These are phyloP conservation scores for Clanis bilineata DNA, from an alignment of 2,888 invertebrate genomes.

Conservation along the genomic window DNA sequence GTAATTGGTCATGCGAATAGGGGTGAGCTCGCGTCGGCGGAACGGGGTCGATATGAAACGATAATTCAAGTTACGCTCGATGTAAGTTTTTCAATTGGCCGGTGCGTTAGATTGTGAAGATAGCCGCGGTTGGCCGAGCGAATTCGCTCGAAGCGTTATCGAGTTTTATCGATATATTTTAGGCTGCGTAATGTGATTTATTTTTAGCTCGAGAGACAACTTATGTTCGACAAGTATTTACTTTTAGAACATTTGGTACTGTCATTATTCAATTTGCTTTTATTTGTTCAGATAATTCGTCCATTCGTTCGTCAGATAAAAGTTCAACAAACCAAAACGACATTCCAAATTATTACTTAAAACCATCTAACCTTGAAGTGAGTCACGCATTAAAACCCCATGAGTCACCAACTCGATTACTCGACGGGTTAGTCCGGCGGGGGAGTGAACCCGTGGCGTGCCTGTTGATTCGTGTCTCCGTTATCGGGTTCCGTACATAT, in stretches of 20 bases:
- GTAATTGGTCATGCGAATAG: conserved; percentile 18
- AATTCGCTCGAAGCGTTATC: conserved; percentile 12
- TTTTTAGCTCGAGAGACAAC: not conserved
- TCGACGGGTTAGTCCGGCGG: not conserved
- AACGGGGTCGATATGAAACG: conserved; percentile 13
- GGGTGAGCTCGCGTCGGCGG: conserved; percentile 2
- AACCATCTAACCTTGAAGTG: not conserved
- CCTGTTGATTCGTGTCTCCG: conserved; percentile 3
- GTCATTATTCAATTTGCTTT: no score
- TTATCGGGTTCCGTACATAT: conserved; percentile 18
- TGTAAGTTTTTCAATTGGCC: conserved; percentile 39
- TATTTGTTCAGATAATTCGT: no score
- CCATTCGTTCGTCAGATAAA: no score
- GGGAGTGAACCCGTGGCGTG: not conserved
- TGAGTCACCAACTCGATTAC: not conserved
- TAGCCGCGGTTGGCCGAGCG: conserved; percentile 11
- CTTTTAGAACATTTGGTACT: no score
- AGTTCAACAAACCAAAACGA: not conserved
- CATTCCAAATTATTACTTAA: not conserved
- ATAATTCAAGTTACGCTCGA: conserved; percentile 31
- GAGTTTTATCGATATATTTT: conserved; percentile 12
- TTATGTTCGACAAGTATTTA: not conserved
- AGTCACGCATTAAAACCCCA: not conserved
- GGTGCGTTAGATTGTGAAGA: conserved; percentile 17
- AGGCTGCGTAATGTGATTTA: not conserved